Percentiles rank a stretch among this genome's conserved stretches.
phyloP scores from a whole-genome alignment of 2,113 vertebrate genomes.

The Rhombomys opimus region DNA sequence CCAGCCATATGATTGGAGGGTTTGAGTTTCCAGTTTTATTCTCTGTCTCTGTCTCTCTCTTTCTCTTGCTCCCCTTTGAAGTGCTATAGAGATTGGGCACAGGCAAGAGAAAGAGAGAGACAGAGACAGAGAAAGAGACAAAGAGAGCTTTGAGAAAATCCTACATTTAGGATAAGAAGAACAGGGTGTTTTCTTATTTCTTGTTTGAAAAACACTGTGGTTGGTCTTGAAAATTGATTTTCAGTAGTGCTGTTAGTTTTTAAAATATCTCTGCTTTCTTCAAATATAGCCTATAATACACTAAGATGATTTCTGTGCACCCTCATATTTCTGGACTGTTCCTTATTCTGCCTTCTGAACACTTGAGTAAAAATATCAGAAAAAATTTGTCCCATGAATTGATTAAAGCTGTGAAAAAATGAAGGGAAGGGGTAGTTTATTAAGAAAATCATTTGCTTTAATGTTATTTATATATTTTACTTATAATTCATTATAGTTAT shows the following conservation, averaged over 20 bases:
- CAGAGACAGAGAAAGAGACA: not conserved
- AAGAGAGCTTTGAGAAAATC: not conserved
- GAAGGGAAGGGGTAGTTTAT: not conserved
- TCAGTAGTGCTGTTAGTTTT: not conserved
- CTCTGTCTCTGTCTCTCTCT: no score
- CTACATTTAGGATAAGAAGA: not conserved
- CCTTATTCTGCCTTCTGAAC: not conserved
- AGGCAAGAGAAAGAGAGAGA: not conserved
- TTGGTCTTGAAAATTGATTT: not conserved
- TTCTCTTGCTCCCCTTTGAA: no score
- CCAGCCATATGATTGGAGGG: not conserved
- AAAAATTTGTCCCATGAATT: not conserved
- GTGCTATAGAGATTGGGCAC: no score
- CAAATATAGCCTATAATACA: constrained; percentile 1
- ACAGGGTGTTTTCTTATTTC: not conserved
- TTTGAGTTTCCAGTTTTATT: not conserved
- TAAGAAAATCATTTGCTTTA: not conserved
- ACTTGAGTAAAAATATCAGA: not conserved
- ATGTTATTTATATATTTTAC: constrained; percentile 22
- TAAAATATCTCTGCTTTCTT: not conserved
- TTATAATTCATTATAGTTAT: not conserved
- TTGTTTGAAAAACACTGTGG: not conserved
- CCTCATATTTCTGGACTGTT: constrained; percentile 1
- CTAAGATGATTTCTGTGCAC: not conserved
- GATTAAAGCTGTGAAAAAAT: not conserved